Base-by-base conservation (phyloP, 2,888 invertebrate species). In the Sminthurides aquaticus region DNA sequence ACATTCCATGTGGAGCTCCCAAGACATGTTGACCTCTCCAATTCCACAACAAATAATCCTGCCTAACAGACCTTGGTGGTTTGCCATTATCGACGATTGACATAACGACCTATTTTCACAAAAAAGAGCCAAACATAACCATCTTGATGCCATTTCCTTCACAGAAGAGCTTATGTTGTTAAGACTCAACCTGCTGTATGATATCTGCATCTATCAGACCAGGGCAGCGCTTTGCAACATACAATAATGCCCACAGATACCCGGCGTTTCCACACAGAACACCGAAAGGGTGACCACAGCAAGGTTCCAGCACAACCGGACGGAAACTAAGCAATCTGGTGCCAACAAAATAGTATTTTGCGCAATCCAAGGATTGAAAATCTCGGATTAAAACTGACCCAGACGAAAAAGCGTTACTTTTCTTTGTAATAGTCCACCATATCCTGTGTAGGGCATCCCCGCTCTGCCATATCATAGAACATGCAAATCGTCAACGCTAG, bases 1-100 rank as follows among this genome's bases (percentile, higher is more conserved):
- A 85, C 71, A 90, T 79, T 24, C 94, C 94, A 81, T 95, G 94
- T 57, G 94, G 94, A 52, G 89, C 93, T 22, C 95, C 94, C 59
- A 91, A 80, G 77, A 57, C 29, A 20, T 58, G 49, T 58, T 52
- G 27, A 8, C 57, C 62, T 57, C 62, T 1, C 62, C 62, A 62
- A n/a, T 48, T 56, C 25, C 56, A 62, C 56, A 62, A 26, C n/a
- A 62, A 48, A 27, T 62, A 43, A 25, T 62, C 43, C 20, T 55
- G 27, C 8, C 28, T 22, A 15, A 11, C 11, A 20, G 5, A 25
- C 48, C 18, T 11, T 49, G 49, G 52, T 2, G 60, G 60, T 25
- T 49, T 60, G 8, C 60, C 60, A 26, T 49, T 52, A 5, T 52
- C n/a, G 15, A 60, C 60, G 18, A 60, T 18, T 11, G 60, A 49